Base-by-base conservation (phyloP, 2,113 vertebrate species). In the Notiomystis cincta region DNA sequence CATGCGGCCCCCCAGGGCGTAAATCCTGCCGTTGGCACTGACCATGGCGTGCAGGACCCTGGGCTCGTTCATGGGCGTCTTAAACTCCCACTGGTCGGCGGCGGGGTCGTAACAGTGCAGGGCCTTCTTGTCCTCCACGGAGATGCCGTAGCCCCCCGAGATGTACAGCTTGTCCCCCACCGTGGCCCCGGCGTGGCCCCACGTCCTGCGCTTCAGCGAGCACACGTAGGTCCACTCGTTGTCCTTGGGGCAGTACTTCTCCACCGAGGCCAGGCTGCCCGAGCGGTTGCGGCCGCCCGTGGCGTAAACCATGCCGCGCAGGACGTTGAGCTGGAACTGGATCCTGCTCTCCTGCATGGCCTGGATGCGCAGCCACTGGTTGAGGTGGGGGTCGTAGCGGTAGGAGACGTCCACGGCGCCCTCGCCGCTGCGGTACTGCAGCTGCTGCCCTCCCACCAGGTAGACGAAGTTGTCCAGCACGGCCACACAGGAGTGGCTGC, bases 391-490 rank as follows among this genome's bases (percentile, higher is more conserved):
- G 80, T 99, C 99, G 0, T 99, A 99, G n/a, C 99, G 99, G 82
- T 98, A 99, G 85, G 98, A 99, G 75, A 96, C 82, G 7, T 99
- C 99, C 17, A 99, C 98, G 0, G 99, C 99, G 0, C 99, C 99
- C 95, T 99, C 99, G 0, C 99, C 99, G 1, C 99, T 99, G 51
- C 99, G 99, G 97, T 99, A 99, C 97, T 99, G 99, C 70, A 99
- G 97, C 81, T 99, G 99, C 95, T 99, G 99, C 13, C 99, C 99
- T 0, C 99, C 99, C 0, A 99, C 98, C 1, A 99, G 79, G 2
- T 99, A 99, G n/a, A 99, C 99, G 3, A 99, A 99, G 94, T 99
- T 99, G 82, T 99, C 99, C 1, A 99, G 98, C 38, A 99, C 98
- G 0, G 99, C 98, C 15, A 99, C 98, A 3, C 99, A 99, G 0